phyloP scores from a whole-genome alignment of 2,113 vertebrate species.

The Megaptera novaeangliae region DNA sequence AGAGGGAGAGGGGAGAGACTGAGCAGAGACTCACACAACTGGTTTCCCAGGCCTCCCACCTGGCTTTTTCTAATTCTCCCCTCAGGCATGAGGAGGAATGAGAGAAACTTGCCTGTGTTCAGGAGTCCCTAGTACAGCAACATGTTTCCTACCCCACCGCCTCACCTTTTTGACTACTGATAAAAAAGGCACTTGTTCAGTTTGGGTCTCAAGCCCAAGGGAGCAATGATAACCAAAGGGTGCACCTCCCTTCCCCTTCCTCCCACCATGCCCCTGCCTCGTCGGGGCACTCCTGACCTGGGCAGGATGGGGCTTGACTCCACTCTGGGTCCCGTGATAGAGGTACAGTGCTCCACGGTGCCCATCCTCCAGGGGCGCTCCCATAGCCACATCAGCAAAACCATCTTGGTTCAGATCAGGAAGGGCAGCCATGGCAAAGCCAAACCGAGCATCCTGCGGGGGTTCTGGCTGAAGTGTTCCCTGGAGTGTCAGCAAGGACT shows the following conservation, averaged over 20 bases:
- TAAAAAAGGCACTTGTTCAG: background rate
- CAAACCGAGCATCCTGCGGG: constrained; percentile 91
- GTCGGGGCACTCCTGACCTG: constrained; percentile 53
- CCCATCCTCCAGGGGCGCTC: constrained; percentile 93
- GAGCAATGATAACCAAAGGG: background rate
- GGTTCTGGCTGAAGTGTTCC: constrained; percentile 84
- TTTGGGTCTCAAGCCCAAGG: background rate
- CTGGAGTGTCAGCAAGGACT: constrained; percentile 83
- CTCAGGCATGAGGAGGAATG: background rate
- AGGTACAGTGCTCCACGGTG: constrained; percentile 93
- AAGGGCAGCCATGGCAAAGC: constrained; percentile 87
- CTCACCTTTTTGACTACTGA: background rate
- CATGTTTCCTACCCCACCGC: background rate
- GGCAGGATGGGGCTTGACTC: constrained; percentile 22
- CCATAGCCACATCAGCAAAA: constrained; percentile 87
- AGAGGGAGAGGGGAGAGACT: background rate
- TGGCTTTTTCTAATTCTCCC: background rate
- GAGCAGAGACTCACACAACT: background rate
- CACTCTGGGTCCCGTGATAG: constrained; percentile 83
- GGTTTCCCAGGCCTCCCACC: background rate
- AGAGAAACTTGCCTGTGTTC: background rate
- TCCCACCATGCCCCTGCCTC: background rate
- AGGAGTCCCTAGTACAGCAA: background rate
- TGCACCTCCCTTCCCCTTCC: background rate
- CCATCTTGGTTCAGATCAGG: constrained; percentile 93